These are phyloP conservation scores for Typhlomys cinereus DNA, from an alignment of 2,113 vertebrate genomes.

Conservation along the genomic window DNA sequence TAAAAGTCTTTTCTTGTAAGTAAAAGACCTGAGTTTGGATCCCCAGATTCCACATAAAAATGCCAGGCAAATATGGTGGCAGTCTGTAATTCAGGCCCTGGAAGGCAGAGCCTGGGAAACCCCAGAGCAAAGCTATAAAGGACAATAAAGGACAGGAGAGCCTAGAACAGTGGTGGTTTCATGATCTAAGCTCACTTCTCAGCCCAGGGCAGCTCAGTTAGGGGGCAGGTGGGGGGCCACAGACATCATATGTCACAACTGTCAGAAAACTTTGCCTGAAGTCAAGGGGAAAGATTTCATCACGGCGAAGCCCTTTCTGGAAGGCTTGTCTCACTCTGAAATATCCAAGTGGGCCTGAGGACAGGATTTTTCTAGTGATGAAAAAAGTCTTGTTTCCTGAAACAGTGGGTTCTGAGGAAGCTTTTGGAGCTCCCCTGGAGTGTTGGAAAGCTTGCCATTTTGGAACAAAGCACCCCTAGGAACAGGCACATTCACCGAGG, in stretches of 20 bases:
- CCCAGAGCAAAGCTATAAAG: too few relatives aligned
- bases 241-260: not conserved
- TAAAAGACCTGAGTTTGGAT: too few relatives aligned
- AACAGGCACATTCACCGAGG: not conserved
- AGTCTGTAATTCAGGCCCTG: too few relatives aligned
- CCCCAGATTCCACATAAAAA: too few relatives aligned
- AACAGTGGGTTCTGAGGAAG: conserved; percentile 13
- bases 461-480: conserved; percentile 9
- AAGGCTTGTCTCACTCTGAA: not conserved
- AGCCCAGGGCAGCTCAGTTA: not conserved
- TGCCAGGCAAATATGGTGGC: too few relatives aligned
- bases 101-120: too few relatives aligned
- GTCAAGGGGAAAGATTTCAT: not conserved
- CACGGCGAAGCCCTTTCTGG: not conserved
- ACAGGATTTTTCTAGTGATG: not conserved
- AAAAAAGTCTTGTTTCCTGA: conserved; percentile 24
- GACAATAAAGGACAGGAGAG: not conserved
- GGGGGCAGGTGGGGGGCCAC: not conserved
- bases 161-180: not conserved
- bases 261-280: conserved; percentile 13
- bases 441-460: not conserved
- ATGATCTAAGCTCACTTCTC: not conserved
- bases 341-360: not conserved
- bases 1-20: too few relatives aligned
- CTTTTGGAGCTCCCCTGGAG: not conserved